These are phyloP conservation scores for Zaprionus lachaisei DNA, from an alignment of 1,140 invertebrate genomes.

Conservation along the genomic window DNA sequence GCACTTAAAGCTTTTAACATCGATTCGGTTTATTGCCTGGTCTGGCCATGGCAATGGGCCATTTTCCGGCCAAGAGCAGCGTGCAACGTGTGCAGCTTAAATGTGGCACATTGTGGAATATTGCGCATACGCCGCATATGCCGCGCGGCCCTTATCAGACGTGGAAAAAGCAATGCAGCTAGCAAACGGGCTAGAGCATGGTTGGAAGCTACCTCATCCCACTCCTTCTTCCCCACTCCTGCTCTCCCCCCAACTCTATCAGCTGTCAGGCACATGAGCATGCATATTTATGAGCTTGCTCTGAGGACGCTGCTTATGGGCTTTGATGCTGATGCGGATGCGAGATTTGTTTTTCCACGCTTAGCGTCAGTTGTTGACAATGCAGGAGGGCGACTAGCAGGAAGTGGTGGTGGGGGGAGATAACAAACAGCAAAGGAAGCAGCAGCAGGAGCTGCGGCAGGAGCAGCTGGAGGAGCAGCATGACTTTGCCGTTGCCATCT, in stretches of 20 bases:
- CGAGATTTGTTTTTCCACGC: conserved; percentile 55
- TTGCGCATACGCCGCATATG: conserved; percentile 55
- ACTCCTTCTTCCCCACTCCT: not conserved
- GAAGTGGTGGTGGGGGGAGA: not conserved
- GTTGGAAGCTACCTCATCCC: not conserved
- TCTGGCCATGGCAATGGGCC: conserved; percentile 12
- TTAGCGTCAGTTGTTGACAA: conserved; percentile 34
- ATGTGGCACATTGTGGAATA: conserved; percentile 34
- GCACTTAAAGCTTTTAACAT: conserved; percentile 61
- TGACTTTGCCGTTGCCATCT: not conserved
- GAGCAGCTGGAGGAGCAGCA: not conserved
- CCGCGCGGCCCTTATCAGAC: not conserved
- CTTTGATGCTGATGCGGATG: conserved; percentile 26
- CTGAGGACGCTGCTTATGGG: conserved; percentile 44
- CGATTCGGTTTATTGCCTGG: conserved; percentile 44
- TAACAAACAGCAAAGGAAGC: not conserved
- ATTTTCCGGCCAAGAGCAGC: conserved; percentile 15
- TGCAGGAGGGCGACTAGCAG: not conserved
- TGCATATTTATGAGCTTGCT: conserved; percentile 69
- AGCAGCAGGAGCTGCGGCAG: not conserved
- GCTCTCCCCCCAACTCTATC: not conserved
- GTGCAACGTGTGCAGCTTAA: conserved; percentile 28
- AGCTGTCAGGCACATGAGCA: conserved; percentile 46
- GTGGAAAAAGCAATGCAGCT: not conserved
- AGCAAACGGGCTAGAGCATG: not conserved